Evolutionary conservation across 2,888 invertebrate species (phyloP), one percentile per base, ranked within the genome.

Genomic region (Rugalucina vietnamica): DNA sequence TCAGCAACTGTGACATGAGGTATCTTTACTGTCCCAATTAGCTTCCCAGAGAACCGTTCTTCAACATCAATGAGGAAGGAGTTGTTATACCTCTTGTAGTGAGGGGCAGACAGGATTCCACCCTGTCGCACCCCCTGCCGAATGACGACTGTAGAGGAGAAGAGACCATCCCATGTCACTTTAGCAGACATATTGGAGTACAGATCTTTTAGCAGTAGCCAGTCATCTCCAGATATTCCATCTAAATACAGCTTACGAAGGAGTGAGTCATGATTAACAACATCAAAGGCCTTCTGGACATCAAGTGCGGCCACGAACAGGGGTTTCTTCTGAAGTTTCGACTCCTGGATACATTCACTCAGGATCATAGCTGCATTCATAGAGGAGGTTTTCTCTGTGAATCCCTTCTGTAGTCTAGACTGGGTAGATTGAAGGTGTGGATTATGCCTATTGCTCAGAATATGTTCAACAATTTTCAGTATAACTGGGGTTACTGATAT

Each of bases 201-300:
- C 4, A 77, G 34, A 12, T n/a, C 12, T 50, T 50, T 69, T 1
- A 77, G 54, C 18, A 70, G 32, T 3, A 29, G 8, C 77, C 77
- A 77, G 21, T 21, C 21, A 24, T 49, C 71, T 18, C 70, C 54
- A 21, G 2, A 37, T 21, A 78, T 49, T 2, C 65, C 43, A 24
- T 54, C 70, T 18, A 49, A 34, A 37, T 78, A 78, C 34, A 78
- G 49, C 18, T 71, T 78, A 18, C 37, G 14, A 12, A 77, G 49
- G 3, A 77, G 50, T 8, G 18, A 14, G 12, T 77, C 32, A 34
- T 49, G 77, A 10, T 34, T 14, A 27, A 77, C 39, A 43, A 43
- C 49, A 24, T 77, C 77, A 32, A 70, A 77, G 3, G 70, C 77
- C 39, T 77, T 77, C 32, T 70, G 49, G n/a, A 37, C 70, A 32